Conservation (phyloP, 2,797 vertebrate genomes). For the Leptoclinus maculatus region DNA sequence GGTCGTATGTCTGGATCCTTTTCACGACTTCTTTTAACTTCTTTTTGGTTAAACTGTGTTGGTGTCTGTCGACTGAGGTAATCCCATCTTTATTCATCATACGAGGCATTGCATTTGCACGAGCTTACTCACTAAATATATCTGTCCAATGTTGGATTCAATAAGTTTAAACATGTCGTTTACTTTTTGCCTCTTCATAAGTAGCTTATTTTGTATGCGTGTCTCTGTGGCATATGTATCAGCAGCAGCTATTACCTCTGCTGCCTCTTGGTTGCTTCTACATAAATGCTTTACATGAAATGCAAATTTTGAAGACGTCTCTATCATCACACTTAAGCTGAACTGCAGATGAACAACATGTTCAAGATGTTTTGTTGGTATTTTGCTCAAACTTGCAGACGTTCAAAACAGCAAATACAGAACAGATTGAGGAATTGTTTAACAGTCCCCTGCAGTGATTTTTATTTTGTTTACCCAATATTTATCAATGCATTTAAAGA, state of each 20-base stretch:
- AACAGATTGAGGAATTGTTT: not conserved
- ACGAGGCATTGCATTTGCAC: slow-evolving; percentile 11
- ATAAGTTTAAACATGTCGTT: slow-evolving; percentile 2
- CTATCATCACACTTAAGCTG: not conserved
- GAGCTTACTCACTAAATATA: not conserved
- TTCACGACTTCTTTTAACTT: slow-evolving; percentile 5
- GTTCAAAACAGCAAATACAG: not conserved
- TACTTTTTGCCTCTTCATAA: not conserved
- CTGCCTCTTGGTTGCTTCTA: slow-evolving; percentile 13
- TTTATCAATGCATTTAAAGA: not conserved
- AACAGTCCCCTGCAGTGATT: not conserved
- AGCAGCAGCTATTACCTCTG: not conserved
- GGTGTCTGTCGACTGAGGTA: not conserved
- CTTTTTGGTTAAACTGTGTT: slow-evolving; percentile 17
- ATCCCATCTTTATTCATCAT: slow-evolving; percentile 3
- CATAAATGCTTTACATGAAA: slow-evolving; percentile 17
- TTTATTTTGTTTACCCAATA: not conserved
- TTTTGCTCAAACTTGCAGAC: slow-evolving; percentile 7
- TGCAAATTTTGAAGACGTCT: slow-evolving; percentile 15
- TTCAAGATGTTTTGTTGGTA: slow-evolving; percentile 8
- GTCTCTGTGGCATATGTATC: not conserved
- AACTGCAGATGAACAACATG: not conserved
- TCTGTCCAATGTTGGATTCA: slow-evolving; percentile 1
- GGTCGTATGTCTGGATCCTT: slow-evolving; percentile 32
- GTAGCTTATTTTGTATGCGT: slow-evolving; percentile 1